A percentile compares a stretch with the other conserved stretches of the same genome.
These are phyloP conservation scores for Pyxicephalus adspersus DNA, from an alignment of 2,113 vertebrate species.

Conservation along the genomic window DNA sequence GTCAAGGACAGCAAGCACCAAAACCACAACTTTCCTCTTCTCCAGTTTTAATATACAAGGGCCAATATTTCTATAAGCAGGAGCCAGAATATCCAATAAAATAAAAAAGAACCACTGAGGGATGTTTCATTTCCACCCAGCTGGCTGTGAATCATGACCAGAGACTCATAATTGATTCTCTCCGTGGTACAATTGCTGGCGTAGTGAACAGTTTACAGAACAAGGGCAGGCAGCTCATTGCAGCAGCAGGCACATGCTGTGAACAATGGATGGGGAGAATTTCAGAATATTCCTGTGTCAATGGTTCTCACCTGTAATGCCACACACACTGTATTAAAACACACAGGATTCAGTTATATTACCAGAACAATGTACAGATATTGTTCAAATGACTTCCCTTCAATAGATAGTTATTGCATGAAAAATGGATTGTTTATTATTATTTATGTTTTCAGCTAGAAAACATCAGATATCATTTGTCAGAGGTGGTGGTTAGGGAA, in stretches of 20 bases:
- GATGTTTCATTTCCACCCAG: neutral
- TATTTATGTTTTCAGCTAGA: no score
- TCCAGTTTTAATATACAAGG: no score
- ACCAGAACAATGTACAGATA: no score
- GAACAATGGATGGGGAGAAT: conserved; percentile 1
- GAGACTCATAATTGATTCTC: conserved; percentile 33
- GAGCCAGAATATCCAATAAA: neutral
- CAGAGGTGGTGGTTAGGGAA: no score
- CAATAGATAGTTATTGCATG: no score
- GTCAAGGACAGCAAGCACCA: no score
- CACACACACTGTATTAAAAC: neutral
- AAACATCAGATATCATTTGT: no score
- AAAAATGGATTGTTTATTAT: no score
- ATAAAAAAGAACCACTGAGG: neutral
- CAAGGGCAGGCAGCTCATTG: neutral
- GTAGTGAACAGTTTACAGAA: conserved; percentile 19
- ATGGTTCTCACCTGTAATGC: neutral
- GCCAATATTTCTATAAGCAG: neutral
- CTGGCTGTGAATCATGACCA: conserved; percentile 30
- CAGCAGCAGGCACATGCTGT: neutral
- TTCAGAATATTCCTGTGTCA: neutral
- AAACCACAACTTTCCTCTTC: no score
- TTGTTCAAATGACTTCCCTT: no score
- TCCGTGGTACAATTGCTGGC: neutral
- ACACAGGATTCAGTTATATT: neutral